Evolutionary conservation across 2,888 invertebrate genomes (phyloP).

Genomic region (Argyra leucocephala): DNA sequence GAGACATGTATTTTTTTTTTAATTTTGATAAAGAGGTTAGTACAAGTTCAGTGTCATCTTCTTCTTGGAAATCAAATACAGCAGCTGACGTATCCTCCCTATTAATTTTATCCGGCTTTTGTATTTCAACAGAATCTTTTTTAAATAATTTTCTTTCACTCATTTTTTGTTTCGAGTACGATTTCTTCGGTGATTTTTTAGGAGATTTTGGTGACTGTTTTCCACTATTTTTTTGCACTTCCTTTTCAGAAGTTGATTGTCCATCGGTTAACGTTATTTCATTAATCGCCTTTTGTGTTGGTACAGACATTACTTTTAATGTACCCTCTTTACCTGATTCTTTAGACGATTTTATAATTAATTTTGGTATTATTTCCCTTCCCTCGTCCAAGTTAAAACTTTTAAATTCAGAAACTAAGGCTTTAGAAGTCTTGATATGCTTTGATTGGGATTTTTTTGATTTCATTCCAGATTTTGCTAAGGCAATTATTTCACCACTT

Average conservation of each 20-base stretch:
- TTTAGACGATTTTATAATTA: neutral
- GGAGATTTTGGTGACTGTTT: neutral
- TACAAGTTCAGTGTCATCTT: conserved; percentile 51
- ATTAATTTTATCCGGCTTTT: neutral
- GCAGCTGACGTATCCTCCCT: conserved; percentile 36
- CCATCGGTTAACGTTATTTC: neutral
- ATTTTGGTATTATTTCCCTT: conserved; percentile 7
- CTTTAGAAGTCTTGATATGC: neutral
- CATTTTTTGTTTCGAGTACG: neutral
- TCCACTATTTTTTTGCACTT: neutral
- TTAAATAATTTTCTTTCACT: neutral
- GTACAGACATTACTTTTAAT: neutral
- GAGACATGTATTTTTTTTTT: conserved; percentile 32
- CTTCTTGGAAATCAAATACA: conserved; percentile 71
- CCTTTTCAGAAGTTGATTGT: neutral
- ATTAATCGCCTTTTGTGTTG: neutral
- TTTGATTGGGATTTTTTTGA: neutral
- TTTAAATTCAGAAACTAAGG: neutral
- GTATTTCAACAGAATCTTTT: neutral
- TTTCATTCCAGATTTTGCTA: neutral
- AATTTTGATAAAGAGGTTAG: conserved; percentile 31
- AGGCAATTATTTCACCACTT: neutral
- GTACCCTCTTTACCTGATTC: neutral
- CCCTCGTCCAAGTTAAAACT: neutral
- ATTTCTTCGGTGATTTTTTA: neutral